Evolutionary conservation across 1,140 invertebrate species (phyloP).

Genomic region (Batillaria attramentaria): DNA sequence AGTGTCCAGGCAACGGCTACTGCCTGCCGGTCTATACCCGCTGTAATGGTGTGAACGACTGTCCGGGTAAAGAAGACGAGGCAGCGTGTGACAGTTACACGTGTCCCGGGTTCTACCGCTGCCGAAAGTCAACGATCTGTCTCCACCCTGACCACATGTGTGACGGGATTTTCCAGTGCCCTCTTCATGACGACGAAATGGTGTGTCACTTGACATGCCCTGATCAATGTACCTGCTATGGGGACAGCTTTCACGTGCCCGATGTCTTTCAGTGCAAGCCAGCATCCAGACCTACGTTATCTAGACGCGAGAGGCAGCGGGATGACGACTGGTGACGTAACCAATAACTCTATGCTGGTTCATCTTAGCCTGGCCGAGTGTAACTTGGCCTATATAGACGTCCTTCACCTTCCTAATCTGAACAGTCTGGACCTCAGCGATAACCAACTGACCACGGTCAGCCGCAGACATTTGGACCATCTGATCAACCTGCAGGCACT

Average conservation of each 20-base stretch:
- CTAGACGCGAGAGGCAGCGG: background rate
- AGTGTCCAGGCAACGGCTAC: background rate
- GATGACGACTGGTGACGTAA: background rate
- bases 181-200: slow-evolving; percentile 30
- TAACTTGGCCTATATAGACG: background rate
- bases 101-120: slow-evolving; percentile 33
- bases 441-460: slow-evolving; percentile 20
- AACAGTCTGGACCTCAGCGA: slow-evolving; percentile 26
- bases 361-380: background rate
- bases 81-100: background rate
- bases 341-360: background rate
- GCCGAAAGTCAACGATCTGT: slow-evolving; percentile 24
- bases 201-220: slow-evolving; percentile 21
- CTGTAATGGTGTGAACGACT: slow-evolving; percentile 25
- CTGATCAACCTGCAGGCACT: slow-evolving; percentile 21
- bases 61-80: background rate
- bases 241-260: background rate
- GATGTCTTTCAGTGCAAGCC: background rate
- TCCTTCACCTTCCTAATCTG: background rate
- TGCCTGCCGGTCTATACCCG: slow-evolving; percentile 8
- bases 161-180: slow-evolving; percentile 28
- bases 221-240: slow-evolving; percentile 43
- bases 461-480: background rate
- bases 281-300: slow-evolving; percentile 2
- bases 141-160: slow-evolving; percentile 20